A percentile compares a stretch with the other conserved stretches of the same genome.
phyloP scores from a whole-genome alignment of 2,113 vertebrate genomes.

The Clarias macrocephalus region DNA sequence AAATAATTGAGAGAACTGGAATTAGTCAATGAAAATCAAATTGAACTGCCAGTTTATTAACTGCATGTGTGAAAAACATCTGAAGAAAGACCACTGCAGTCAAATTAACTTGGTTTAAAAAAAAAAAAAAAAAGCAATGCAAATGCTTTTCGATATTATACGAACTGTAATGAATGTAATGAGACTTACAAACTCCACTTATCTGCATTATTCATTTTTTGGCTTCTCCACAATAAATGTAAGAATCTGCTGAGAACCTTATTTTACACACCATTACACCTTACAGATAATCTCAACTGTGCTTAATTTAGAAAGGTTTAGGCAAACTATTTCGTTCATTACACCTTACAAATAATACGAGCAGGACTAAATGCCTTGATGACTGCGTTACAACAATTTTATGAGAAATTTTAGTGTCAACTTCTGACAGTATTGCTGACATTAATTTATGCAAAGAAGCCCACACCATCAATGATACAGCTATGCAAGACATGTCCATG shows the following conservation, averaged over 20 bases:
- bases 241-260: not conserved
- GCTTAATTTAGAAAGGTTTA: conserved; percentile 19
- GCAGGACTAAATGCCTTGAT: conserved; percentile 29
- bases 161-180: not conserved
- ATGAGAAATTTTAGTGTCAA: conserved; percentile 25
- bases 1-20: not conserved
- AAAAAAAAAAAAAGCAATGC: not conserved
- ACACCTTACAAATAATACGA: conserved; percentile 49
- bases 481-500: conserved; percentile 13
- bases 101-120: not conserved
- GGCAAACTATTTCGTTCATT: conserved; percentile 46
- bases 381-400: conserved; percentile 30
- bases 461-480: conserved; percentile 26
- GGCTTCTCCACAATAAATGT: not conserved
- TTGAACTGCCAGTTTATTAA: conserved; percentile 38
- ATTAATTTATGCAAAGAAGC: conserved; percentile 29
- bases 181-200: not conserved
- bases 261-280: not conserved
- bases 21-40: not conserved
- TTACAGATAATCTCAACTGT: not conserved
- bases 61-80: conserved; percentile 3
- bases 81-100: not conserved
- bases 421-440: not conserved
- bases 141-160: not conserved
- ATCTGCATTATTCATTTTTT: not conserved